Evolutionary conservation across 2,113 vertebrate species (phyloP), one percentile per base, ranked within the genome.

Genomic region (Ammodytes dubius): DNA sequence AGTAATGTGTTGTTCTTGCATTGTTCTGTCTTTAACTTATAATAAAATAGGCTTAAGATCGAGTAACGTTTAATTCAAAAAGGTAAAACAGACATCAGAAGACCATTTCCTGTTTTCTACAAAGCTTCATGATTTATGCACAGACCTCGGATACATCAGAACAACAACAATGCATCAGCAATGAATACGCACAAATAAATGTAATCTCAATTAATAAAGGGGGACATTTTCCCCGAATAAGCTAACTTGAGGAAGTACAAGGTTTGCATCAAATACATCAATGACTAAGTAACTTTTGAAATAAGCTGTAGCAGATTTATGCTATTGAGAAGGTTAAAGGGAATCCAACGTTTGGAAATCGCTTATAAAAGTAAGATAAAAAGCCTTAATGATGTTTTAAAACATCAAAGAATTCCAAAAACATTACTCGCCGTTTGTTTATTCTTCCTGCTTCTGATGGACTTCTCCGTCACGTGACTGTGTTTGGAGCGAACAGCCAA

Each of bases 381-480:
- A 4, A 0, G 12, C 9, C 3, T 9, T 12, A 27, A 40, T 69
- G 0, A 15, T 2, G 9, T 14, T 56, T 2, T 10, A 57, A 59
- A 53, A 57, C 0, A 50, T n/a, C 4, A 50, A 0, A 37, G 61
- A 67, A 12, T 1, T 9, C 9, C 12, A 37, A 6, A 73, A 39
- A 65, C 3, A 50, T 63, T 59, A 89, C 91, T 89, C 73, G 87
- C 92, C 83, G 56, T 8, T n/a, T 19, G 0, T 57, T 46, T 37
- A 0, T 10, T 1, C 78, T 92, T 91, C 88, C 65, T 83, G 82
- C 17, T 86, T 70, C 45, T 79, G 68, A 49, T 35, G n/a, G 6
- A 2, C 7, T 13, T 5, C 5, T 0, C 4, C 0, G 65, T 92
- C 91, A 92, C 66, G 5, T 92, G 93, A 91, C n/a, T 4, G 13